A percentile compares a stretch with the other conserved stretches of the same genome.
These are phyloP conservation scores for Amiota mariae DNA, from an alignment of 2,888 invertebrate species.

Conservation along the genomic window DNA sequence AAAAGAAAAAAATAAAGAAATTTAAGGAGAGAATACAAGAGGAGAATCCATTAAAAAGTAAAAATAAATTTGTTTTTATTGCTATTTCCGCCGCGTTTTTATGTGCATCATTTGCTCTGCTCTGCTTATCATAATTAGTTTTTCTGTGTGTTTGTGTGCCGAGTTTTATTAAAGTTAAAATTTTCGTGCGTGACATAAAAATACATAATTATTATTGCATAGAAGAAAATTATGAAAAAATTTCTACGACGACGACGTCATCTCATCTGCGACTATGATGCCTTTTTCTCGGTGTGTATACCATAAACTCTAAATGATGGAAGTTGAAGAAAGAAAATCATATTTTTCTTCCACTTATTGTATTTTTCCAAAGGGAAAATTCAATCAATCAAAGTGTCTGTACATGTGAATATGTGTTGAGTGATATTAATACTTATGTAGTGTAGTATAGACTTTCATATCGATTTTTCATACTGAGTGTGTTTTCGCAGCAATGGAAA, in stretches of 20 bases:
- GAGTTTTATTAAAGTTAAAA: conserved; percentile 40
- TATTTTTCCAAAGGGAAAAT: too few relatives aligned
- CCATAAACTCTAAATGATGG: conserved; percentile 38
- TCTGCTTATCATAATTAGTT: background rate
- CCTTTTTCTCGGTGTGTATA: conserved; percentile 58
- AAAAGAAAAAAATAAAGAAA: conserved; percentile 48
- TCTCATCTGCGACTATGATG: conserved; percentile 53
- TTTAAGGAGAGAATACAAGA: conserved; percentile 52
- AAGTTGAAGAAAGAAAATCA: background rate
- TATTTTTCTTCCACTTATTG: too few relatives aligned
- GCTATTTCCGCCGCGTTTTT: conserved; percentile 63
- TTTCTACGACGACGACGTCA: background rate
- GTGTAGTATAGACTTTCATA: conserved; percentile 51
- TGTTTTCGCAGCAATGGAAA: background rate
- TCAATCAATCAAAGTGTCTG: background rate
- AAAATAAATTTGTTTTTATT: conserved; percentile 66
- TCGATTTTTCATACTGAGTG: conserved; percentile 56
- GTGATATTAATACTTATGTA: conserved; percentile 27
- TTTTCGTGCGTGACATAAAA: conserved; percentile 52
- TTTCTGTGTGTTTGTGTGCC: conserved; percentile 49
- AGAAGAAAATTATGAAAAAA: conserved; percentile 47
- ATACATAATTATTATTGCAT: conserved; percentile 32
- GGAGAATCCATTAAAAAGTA: conserved; percentile 54
- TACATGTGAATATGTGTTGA: background rate
- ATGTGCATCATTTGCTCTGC: conserved; percentile 44